Conservation (phyloP, 2,888 invertebrate genomes). For the Spisula subtruncata region DNA sequence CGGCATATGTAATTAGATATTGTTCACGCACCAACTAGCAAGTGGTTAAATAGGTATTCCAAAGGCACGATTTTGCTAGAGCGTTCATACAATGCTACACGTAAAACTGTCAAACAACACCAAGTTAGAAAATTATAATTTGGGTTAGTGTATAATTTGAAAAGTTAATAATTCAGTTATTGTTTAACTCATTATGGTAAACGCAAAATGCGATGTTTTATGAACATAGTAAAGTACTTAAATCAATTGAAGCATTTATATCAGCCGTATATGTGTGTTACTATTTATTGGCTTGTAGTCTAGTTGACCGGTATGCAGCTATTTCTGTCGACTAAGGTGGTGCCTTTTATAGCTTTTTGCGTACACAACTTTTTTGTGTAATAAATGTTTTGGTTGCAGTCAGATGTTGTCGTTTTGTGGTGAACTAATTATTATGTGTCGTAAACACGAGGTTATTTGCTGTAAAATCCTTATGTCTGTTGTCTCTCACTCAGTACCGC, state of each 20-base stretch:
- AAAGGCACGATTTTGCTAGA: constrained; percentile 5
- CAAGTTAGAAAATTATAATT: constrained; percentile 14
- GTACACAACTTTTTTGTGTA: background rate
- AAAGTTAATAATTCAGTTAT: background rate
- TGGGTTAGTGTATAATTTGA: constrained; percentile 16
- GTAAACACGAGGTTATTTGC: too few species aligned
- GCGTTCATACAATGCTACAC: background rate
- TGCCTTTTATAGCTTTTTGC: background rate
- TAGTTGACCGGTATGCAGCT: background rate
- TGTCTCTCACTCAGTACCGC: too few species aligned
- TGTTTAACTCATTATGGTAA: constrained; percentile 26
- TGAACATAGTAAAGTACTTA: background rate
- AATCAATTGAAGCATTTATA: background rate
- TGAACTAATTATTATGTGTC: background rate
- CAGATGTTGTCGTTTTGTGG: background rate
- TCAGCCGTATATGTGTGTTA: background rate
- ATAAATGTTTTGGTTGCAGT: background rate
- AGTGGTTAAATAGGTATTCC: background rate
- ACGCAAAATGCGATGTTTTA: background rate
- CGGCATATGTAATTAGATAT: constrained; percentile 7
- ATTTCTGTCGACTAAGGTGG: background rate
- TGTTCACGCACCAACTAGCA: background rate
- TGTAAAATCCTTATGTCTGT: too few species aligned
- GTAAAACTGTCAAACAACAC: constrained; percentile 9
- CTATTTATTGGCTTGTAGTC: background rate